Percentiles rank a stretch among this genome's conserved stretches.
These are phyloP conservation scores for Elysia crispata DNA, from an alignment of 2,888 invertebrate species.

Conservation along the genomic window DNA sequence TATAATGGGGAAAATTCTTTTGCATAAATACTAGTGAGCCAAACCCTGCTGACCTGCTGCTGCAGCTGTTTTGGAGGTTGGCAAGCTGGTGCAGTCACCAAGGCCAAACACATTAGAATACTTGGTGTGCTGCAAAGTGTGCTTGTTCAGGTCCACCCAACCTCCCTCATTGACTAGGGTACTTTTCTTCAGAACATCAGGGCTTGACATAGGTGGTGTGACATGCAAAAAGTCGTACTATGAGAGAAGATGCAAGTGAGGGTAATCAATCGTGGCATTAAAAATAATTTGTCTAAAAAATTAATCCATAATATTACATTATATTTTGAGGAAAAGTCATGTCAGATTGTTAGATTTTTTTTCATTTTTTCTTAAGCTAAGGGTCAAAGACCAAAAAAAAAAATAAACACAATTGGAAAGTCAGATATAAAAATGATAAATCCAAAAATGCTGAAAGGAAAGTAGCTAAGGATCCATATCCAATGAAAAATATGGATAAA, in stretches of 20 bases:
- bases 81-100: conserved; percentile 94
- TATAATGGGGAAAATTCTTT: background rate
- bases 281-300: background rate
- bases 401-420: too few species aligned
- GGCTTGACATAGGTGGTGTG: conserved; percentile 91
- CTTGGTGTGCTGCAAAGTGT: conserved; percentile 87
- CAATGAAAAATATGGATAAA: too few species aligned
- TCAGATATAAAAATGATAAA: too few species aligned
- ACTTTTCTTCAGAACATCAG: conserved; percentile 81
- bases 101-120: conserved; percentile 93
- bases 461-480: too few species aligned
- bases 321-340: too few species aligned
- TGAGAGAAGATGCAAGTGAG: background rate
- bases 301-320: too few species aligned
- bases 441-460: too few species aligned
- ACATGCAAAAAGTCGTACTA: conserved; percentile 92
- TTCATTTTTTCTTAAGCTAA: too few species aligned
- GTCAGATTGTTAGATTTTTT: too few species aligned
- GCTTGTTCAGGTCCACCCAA: conserved; percentile 88
- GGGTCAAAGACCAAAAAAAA: too few species aligned
- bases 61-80: conserved; percentile 98
- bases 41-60: conserved; percentile 86
- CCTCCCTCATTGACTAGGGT: conserved; percentile 85
- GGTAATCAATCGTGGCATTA: background rate
- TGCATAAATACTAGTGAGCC: background rate